Percentiles rank a stretch among this genome's conserved stretches.
These are phyloP conservation scores for Pangasius krempfi DNA, from an alignment of 2,797 vertebrate species.

Conservation along the genomic window DNA sequence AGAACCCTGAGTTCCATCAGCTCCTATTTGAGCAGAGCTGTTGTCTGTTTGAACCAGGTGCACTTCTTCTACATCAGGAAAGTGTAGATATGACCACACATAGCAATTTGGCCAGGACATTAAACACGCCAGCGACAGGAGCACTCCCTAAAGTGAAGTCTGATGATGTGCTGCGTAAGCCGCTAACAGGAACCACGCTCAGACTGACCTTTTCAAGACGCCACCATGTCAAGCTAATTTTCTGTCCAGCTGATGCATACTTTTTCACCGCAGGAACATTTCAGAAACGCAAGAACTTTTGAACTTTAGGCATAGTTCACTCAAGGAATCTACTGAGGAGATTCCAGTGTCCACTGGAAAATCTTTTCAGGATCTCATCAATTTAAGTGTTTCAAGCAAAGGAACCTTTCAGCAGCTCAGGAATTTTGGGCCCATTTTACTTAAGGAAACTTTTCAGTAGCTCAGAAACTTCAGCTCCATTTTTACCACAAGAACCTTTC, in stretches of 20 bases:
- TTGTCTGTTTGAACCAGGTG: too few species aligned
- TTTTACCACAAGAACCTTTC: background rate
- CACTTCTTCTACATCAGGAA: background rate
- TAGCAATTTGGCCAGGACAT: background rate
- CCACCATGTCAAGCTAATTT: background rate
- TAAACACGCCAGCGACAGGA: background rate
- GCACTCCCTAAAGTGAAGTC: background rate
- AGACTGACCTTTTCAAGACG: conserved; percentile 24
- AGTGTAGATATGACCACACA: background rate
- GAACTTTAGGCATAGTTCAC: background rate
- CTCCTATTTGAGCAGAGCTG: too few species aligned
- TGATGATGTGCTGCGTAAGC: background rate
- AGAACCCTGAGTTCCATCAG: background rate
- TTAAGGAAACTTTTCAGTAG: background rate
- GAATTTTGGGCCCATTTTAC: background rate
- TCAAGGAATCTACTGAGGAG: background rate
- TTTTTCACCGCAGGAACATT: background rate
- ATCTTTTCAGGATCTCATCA: background rate
- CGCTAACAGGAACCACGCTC: background rate
- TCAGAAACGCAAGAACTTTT: background rate
- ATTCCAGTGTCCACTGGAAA: background rate
- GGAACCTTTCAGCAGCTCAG: background rate
- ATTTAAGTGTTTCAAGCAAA: background rate
- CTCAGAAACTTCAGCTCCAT: background rate
- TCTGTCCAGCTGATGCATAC: background rate